phyloP scores from a whole-genome alignment of 92 coral and sea anemone genomes.

The Muricea muricata region DNA sequence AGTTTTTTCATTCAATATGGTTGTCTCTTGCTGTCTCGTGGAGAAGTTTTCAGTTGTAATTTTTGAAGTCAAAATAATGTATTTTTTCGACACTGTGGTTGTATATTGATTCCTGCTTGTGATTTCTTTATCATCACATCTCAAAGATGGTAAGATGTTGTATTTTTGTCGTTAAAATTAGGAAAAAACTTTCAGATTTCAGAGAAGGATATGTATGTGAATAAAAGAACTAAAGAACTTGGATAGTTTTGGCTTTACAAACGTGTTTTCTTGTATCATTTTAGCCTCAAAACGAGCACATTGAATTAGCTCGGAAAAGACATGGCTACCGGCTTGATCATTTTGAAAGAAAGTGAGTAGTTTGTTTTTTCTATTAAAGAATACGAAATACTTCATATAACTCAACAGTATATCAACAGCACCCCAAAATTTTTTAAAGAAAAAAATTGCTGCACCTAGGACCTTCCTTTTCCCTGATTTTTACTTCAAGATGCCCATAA shows the following conservation, averaged over 20 bases:
- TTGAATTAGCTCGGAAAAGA: slow-evolving; percentile 94
- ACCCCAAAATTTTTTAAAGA: no score
- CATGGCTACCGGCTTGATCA: slow-evolving; percentile 97
- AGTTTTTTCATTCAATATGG: background rate
- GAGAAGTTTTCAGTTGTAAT: background rate
- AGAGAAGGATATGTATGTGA: no score
- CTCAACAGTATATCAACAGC: no score
- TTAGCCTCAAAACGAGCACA: slow-evolving; percentile 97
- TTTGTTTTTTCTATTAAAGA: no score
- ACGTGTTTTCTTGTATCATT: no score
- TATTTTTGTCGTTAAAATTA: background rate
- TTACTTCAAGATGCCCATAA: no score
- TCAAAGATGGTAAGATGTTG: slow-evolving; percentile 22
- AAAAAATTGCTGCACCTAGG: no score
- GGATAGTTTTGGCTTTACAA: no score
- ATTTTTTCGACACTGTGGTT: background rate
- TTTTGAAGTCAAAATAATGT: background rate
- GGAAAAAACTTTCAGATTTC: no score
- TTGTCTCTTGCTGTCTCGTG: background rate
- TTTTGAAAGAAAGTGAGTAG: slow-evolving; percentile 91
- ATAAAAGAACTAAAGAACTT: no score
- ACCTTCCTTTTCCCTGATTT: no score
- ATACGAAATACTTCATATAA: no score
- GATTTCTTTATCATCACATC: background rate
- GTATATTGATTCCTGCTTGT: background rate